Percentiles rank a stretch among this genome's conserved stretches.
phyloP scores from a whole-genome alignment of 2,113 vertebrate species.

The Ginglymostoma cirratum region DNA sequence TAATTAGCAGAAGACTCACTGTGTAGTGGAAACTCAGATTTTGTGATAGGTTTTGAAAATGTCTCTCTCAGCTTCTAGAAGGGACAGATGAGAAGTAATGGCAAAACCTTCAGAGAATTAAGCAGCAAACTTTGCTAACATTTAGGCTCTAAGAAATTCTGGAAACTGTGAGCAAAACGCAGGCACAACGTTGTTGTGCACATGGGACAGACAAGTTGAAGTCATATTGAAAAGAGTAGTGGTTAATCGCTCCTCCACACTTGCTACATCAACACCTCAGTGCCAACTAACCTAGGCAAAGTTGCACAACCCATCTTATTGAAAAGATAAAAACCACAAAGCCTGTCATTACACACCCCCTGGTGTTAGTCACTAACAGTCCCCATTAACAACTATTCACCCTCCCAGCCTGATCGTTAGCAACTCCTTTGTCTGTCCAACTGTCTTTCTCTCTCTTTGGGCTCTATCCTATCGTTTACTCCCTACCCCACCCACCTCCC shows the following conservation, averaged over 20 bases:
- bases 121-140: not conserved
- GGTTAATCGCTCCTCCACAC: not conserved
- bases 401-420: no score
- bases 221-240: not conserved
- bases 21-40: not conserved
- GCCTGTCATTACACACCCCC: no score
- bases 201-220: not conserved
- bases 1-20: not conserved
- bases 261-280: not conserved
- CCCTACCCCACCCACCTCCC: no score
- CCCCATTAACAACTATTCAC: no score
- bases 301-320: not conserved
- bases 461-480: no score
- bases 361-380: no score
- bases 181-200: not conserved
- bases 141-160: no score
- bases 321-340: not conserved
- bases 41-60: not conserved
- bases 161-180: not conserved
- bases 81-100: not conserved
- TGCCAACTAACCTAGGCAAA: not conserved
- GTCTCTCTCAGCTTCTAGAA: not conserved
- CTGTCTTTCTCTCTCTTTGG: no score
- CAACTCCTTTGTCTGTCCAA: no score
- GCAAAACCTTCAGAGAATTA: not conserved